phyloP scores from a whole-genome alignment of 2,113 vertebrate species.

The Microtus montanus region DNA sequence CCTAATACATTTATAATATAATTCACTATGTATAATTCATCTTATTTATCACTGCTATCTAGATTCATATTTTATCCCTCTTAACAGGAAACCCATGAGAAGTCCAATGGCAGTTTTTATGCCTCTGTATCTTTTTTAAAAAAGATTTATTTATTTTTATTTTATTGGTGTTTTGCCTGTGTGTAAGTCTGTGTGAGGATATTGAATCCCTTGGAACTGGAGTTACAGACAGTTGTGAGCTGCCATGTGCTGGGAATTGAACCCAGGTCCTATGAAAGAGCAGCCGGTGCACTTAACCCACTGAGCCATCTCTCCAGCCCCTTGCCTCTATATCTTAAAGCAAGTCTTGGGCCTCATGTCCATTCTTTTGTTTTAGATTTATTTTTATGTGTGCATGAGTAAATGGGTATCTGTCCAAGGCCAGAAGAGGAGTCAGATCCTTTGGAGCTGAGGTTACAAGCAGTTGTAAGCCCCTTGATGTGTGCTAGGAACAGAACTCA shows the following conservation, averaged over 20 bases:
- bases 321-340: background rate
- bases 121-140: background rate
- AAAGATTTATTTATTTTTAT: no score
- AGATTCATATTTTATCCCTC: background rate
- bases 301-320: no score
- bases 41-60: background rate
- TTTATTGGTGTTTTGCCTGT: no score
- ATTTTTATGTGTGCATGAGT: background rate
- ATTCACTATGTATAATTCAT: background rate
- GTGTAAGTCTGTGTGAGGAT: no score
- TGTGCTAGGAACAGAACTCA: background rate
- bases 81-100: background rate
- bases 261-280: no score
- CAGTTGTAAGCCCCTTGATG: background rate
- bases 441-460: no score
- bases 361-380: background rate
- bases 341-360: background rate
- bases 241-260: no score
- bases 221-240: no score
- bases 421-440: background rate
- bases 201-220: no score
- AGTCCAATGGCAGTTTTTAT: background rate
- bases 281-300: no score
- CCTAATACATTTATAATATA: background rate
- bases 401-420: background rate